phyloP scores from a whole-genome alignment of 2,113 vertebrate species.

The Oryzias woworae region DNA sequence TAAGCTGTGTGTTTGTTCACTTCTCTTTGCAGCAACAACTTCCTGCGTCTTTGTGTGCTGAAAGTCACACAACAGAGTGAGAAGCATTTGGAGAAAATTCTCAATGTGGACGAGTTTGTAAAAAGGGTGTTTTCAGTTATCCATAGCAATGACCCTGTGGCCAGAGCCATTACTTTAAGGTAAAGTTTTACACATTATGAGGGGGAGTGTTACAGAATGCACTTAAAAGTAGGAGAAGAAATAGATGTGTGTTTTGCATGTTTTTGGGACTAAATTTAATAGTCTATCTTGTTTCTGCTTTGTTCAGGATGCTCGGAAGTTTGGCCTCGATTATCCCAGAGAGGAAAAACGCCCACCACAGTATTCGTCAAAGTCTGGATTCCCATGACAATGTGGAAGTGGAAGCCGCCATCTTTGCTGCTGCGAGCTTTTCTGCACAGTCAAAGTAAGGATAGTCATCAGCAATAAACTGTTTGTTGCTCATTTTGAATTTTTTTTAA shows the following conservation, averaged over 20 bases:
- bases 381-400: constrained; percentile 98
- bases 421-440: constrained; percentile 96
- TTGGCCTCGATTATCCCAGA: constrained; percentile 98
- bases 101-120: constrained; percentile 98
- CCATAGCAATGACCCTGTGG: constrained; percentile 97
- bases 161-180: constrained; percentile 95
- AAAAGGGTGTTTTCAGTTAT: constrained; percentile 98
- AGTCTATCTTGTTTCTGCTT: neutral
- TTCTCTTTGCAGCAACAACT: constrained; percentile 88
- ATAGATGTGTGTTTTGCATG: neutral
- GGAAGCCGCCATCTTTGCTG: constrained; percentile 97
- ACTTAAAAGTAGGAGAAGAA: neutral
- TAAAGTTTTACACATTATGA: constrained; percentile 48
- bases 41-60: constrained; percentile 92
- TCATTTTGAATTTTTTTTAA: neutral
- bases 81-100: constrained; percentile 97
- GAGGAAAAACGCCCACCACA: constrained; percentile 97
- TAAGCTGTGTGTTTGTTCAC: constrained; percentile 1
- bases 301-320: constrained; percentile 91
- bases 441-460: constrained; percentile 84
- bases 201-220: neutral
- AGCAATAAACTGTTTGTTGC: neutral
- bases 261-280: neutral
- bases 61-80: constrained; percentile 99
- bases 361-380: constrained; percentile 97